A percentile compares a stretch with the other conserved stretches of the same genome.
phyloP scores from a whole-genome alignment of 2,797 vertebrate species.

The Crocidura indochinensis region DNA sequence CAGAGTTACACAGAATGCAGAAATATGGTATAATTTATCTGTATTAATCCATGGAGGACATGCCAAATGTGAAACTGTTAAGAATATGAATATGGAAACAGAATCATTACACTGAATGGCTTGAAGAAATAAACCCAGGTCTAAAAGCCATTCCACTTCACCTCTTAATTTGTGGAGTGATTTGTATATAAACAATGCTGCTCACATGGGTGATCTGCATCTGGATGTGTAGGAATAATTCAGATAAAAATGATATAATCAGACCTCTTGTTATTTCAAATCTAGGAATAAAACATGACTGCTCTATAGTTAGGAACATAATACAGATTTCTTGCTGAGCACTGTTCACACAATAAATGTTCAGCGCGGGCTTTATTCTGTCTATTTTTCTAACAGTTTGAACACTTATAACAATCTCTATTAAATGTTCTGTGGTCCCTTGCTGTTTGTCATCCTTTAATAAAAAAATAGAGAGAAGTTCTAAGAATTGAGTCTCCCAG shows the following conservation, averaged over 20 bases:
- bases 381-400: constrained; percentile 76
- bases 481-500: constrained; percentile 48
- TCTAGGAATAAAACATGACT: constrained; percentile 49
- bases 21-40: constrained; percentile 16
- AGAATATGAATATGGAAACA: neutral
- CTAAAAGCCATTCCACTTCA: neutral
- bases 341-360: constrained; percentile 64
- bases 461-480: constrained; percentile 47
- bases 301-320: constrained; percentile 1
- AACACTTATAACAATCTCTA: constrained; percentile 64
- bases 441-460: constrained; percentile 43
- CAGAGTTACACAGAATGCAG: neutral
- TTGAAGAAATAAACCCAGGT: neutral
- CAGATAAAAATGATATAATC: constrained; percentile 42
- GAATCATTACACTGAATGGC: neutral
- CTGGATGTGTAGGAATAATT: constrained; percentile 48
- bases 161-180: neutral
- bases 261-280: constrained; percentile 68
- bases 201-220: constrained; percentile 53
- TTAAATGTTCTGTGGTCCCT: constrained; percentile 62
- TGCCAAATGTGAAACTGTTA: constrained; percentile 18
- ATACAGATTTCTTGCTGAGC: constrained; percentile 71
- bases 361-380: constrained; percentile 70
- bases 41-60: constrained; percentile 1
- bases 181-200: neutral